Base-by-base conservation (phyloP, 2,888 invertebrate genomes). In the Limnephilus rhombicus region DNA sequence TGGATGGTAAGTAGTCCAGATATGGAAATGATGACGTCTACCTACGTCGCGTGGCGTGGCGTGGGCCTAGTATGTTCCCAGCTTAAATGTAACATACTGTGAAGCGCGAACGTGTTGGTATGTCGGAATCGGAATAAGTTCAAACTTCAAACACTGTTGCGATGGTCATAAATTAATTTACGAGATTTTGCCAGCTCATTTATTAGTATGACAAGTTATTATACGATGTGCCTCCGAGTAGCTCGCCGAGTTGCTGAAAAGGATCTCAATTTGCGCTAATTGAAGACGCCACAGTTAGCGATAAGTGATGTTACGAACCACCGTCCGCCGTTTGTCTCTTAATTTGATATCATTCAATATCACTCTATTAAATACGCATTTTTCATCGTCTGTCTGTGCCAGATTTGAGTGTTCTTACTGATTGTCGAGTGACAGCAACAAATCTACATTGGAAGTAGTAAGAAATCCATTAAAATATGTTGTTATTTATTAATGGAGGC, bases 261-360 rank as follows among this genome's bases (percentile, higher is more conserved):
- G n/a, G 12, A n/a, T 86, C 86, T 86, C 49, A 86, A 86, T 86
- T 86, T 45, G 86, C 49, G 49, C 86, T 86, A 86, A 86, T 86
- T 86, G 45, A 85, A 45, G 85, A 45, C 31, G 41, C 85, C 68
- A 68, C 68, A 24, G 4, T 24, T 68, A 1, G 68, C 18, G 68
- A 68, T 68, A 15, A 68, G n/a, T n/a, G n/a, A 53, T 53, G 53
- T 18, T 5, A 18, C 4, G 53, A 24, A 53, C 53, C 18, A 7
- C 53, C 18, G 5, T 53, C 24, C n/a, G 9, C 68, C 68, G 11
- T n/a, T 68, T 68, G 68, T 68, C 24, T n/a, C 68, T 68, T 68
- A 68, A 68, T 68, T 68, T 24, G n/a, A 68, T 68, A 68, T 68
- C 68, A 7, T 68, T 68, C 68, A 68, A 68, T 68, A 68, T 68